Conservation (phyloP, 2,888 invertebrate species). For the Xanthostigma xanthostigma region DNA sequence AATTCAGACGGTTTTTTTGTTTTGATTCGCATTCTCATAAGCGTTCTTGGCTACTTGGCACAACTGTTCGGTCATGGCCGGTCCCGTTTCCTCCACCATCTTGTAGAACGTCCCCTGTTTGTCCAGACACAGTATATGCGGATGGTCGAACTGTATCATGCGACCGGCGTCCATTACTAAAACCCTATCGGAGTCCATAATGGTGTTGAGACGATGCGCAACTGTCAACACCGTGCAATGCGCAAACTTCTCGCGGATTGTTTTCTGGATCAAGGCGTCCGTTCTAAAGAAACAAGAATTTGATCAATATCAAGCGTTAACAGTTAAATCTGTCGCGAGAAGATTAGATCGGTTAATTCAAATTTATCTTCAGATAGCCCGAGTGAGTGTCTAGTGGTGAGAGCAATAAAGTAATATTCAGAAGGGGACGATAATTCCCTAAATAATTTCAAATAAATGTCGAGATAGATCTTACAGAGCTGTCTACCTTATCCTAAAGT, state of each 20-base stretch:
- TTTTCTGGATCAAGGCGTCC: conserved; percentile 69
- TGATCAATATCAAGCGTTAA: background rate
- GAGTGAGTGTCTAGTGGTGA: too few species aligned
- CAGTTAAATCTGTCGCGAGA: too few species aligned
- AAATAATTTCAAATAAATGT: too few species aligned
- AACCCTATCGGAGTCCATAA: conserved; percentile 82
- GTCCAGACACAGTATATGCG: conserved; percentile 45
- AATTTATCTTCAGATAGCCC: too few species aligned
- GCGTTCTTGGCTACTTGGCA: conserved; percentile 31
- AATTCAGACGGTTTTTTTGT: background rate
- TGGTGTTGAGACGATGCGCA: conserved; percentile 79
- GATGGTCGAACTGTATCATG: conserved; percentile 58
- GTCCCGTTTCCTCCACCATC: conserved; percentile 58
- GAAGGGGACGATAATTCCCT: too few species aligned
- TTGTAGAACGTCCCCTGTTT: conserved; percentile 43
- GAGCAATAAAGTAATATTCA: too few species aligned
- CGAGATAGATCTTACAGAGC: too few species aligned
- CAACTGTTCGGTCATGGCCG: conserved; percentile 34
- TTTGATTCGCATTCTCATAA: conserved; percentile 15
- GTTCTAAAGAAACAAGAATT: conserved; percentile 38
- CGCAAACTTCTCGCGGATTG: conserved; percentile 65
- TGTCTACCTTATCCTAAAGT: too few species aligned
- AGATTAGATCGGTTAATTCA: too few species aligned
- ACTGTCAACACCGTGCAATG: conserved; percentile 79
- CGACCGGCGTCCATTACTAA: conserved; percentile 72